Base-by-base conservation (phyloP, 2,797 vertebrate genomes). In the Tangara arthus region DNA sequence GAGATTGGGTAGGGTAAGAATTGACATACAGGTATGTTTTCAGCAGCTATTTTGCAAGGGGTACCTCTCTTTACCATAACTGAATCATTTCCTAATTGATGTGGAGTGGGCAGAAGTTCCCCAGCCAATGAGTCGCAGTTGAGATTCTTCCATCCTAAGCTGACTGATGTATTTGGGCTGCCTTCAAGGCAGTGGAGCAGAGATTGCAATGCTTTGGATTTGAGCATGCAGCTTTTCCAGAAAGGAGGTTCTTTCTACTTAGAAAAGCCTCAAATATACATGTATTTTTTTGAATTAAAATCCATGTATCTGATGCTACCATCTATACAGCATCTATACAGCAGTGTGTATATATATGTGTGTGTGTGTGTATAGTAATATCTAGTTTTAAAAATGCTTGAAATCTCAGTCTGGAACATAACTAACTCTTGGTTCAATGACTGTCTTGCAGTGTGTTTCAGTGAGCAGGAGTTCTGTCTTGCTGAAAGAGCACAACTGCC, bases 61-160 rank as follows among this genome's bases (percentile, higher is more conserved):
- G 9, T 32, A 59, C 17, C 9, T 5, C 37, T 71, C 32, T 75
- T 93, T 30, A 82, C 41, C 26, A 22, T 59, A 44, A 63, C 17
- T 65, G 56, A 73, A 8, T 69, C 2, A 39, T 77, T 82, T 94
- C n/a, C 42, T 69, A 8, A 13, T 44, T 46, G 30, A 57, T 1
- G 0, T 13, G 12, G 27, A 60, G 17, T 60, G 18, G 41, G 30
- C 68, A 89, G 56, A 92, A 90, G 55, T 87, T 89, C 37, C 42
- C 37, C 37, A 90, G 0, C 11, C 12, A 32, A 11, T 35, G 52
- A 52, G 26, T 64, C 0, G 0, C 22, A 80, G 42, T 19, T 82
- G 60, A 66, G 55, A 55, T 68, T 76, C 59, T 84, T 89, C 39
- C 9, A 11, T 82, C 56, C 56, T 37, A 23, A 84, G 30, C 26